phyloP scores from a whole-genome alignment of 30 jellyfish, hydroid and myxozoan genomes.

The Rhopilema esculentum region DNA sequence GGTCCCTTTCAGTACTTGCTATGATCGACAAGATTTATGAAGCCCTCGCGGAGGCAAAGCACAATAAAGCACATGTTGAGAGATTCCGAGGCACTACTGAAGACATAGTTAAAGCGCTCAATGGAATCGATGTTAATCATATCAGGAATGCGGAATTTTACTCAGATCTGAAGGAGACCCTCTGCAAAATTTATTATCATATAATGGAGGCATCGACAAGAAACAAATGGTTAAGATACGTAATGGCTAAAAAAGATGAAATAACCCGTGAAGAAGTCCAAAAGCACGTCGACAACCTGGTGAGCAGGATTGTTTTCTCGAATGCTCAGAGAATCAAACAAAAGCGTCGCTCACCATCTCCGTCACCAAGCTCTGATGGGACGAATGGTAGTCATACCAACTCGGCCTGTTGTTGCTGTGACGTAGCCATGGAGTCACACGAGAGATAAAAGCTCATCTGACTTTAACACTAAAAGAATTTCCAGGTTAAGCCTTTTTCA shows the following conservation, averaged over 20 bases:
- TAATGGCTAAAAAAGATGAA: conserved; percentile 82
- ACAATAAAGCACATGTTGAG: conserved; percentile 75
- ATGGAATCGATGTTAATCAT: conserved; percentile 75
- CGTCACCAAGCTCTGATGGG: conserved; percentile 58
- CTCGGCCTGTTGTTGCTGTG: conserved; percentile 63
- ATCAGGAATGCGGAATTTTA: conserved; percentile 85
- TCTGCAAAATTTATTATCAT: conserved; percentile 70
- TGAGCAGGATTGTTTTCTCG: conserved; percentile 78
- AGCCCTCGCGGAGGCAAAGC: conserved; percentile 63
- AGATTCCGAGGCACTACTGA: conserved; percentile 59
- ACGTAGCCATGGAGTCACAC: conserved; percentile 32
- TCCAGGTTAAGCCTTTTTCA: not conserved
- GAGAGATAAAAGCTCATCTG: no score
- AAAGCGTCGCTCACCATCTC: conserved; percentile 68
- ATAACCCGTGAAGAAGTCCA: conserved; percentile 53
- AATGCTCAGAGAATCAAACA: conserved; percentile 75
- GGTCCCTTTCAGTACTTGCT: conserved; percentile 57
- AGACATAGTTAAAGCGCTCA: conserved; percentile 78
- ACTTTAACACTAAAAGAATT: not conserved
- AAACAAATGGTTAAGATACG: conserved; percentile 51
- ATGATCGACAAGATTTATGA: conserved; percentile 50
- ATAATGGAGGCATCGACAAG: conserved; percentile 66
- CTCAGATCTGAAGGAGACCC: conserved; percentile 84
- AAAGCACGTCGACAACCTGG: conserved; percentile 73
- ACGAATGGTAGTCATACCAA: conserved; percentile 31